Base-by-base conservation (phyloP, 1,140 invertebrate genomes). In the Araneus ventricosus region DNA sequence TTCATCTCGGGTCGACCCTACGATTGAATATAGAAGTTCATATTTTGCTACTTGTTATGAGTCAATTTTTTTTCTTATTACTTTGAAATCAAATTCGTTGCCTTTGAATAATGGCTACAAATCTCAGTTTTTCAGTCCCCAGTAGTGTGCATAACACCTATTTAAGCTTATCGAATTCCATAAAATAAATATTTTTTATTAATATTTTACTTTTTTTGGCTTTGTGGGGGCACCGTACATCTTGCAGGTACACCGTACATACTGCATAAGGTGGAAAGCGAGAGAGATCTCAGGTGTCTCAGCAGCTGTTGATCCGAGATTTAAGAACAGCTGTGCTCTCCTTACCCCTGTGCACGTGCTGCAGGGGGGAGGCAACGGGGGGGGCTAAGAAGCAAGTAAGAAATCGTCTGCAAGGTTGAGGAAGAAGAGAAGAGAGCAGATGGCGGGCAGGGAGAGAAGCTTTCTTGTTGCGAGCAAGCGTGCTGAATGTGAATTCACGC, bases 351-450 rank as follows among this genome's bases (percentile, higher is more conserved):
- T 82, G 80, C 80, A 82, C 80, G 80, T 82, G 80, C 39, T 45
- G 41, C 8, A 34, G 30, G 30, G 27, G 20, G 17, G 30, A 37
- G 17, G 24, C 2, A 75, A n/a, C 8, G 24, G 79, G 80, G 41
- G 5, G 41, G 22, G 37, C 27, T 30, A 82, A 45, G 80, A 24
- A 82, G 24, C 37, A 45, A 41, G 80, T 52, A 52, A 82, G 80
- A 52, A 82, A 75, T 37, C 70, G 34, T 75, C 70, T 75, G 70
- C 70, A 75, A 75, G 70, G 80, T 82, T 82, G 80, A 45, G 24
- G 41, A 82, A 52, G 17, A 10, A 82, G 24, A 24, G 27, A 37
- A 30, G 6, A 79, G 30, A 30, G 80, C 80, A 82, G 80, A 82
- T 82, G 80, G 80, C 80, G 41, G 41, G 70, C 4, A 75, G 70